Conservation (phyloP, 92 coral and sea anemone genomes). For the Nematostella vectensis region DNA sequence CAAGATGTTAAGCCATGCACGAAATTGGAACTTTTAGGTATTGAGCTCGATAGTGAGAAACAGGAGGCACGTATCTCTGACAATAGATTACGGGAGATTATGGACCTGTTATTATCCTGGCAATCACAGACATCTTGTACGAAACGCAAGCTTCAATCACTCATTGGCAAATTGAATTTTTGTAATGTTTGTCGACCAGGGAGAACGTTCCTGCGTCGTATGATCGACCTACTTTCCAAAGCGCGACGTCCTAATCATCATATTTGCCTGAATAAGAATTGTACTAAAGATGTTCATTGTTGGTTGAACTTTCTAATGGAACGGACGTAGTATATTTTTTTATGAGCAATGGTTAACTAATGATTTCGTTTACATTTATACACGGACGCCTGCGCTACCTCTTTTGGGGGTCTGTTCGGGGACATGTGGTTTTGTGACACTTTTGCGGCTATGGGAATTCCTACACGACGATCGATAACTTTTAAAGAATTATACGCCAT, state of each 20-base stretch:
- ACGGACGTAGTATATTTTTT: slow-evolving; percentile 27
- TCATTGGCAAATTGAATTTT: slow-evolving; percentile 34
- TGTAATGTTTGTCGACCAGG: slow-evolving; percentile 45
- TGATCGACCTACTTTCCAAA: slow-evolving; percentile 31
- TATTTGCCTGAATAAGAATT: slow-evolving; percentile 26
- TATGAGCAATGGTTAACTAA: slow-evolving; percentile 24
- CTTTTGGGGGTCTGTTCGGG: slow-evolving; percentile 28
- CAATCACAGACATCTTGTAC: slow-evolving; percentile 16
- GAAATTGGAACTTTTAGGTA: slow-evolving; percentile 18
- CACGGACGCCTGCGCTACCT: slow-evolving; percentile 32
- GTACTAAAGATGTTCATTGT: slow-evolving; percentile 36
- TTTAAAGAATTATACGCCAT: slow-evolving; percentile 18
- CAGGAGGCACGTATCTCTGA: slow-evolving; percentile 21
- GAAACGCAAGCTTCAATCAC: slow-evolving; percentile 42
- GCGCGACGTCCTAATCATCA: slow-evolving; percentile 25
- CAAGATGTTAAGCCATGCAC: slow-evolving; percentile 24
- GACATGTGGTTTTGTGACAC: slow-evolving; percentile 30
- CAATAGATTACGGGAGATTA: slow-evolving; percentile 15
- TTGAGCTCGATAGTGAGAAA: slow-evolving; percentile 23
- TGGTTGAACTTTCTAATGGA: slow-evolving; percentile 50
- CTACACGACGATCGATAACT: slow-evolving; percentile 5
- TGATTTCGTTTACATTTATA: slow-evolving; percentile 22
- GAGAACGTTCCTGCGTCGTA: slow-evolving; percentile 33
- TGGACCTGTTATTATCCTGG: slow-evolving; percentile 15
- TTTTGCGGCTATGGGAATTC: slow-evolving; percentile 7